These are phyloP conservation scores for Zaprionus kolodkinae DNA, from an alignment of 1,140 invertebrate species.

Conservation along the genomic window DNA sequence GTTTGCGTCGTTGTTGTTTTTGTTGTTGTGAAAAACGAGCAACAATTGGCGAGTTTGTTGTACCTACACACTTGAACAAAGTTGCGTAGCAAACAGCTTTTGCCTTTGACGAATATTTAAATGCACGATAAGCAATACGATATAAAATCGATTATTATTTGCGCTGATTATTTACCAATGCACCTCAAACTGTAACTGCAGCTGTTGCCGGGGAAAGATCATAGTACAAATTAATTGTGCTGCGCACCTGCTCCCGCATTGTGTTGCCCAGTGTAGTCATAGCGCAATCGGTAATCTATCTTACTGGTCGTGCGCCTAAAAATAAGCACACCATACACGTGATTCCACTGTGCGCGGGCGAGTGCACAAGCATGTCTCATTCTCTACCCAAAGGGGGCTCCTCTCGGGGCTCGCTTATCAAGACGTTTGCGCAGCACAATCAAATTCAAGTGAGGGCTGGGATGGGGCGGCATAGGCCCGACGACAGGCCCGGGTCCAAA, in stretches of 20 bases:
- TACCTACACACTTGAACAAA: not conserved
- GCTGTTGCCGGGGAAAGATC: not conserved
- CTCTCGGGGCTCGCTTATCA: constrained; percentile 19
- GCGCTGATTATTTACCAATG: too few relatives aligned
- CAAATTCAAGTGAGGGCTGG: not conserved
- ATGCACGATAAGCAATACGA: too few relatives aligned
- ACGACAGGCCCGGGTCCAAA: constrained; percentile 46
- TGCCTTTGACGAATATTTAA: too few relatives aligned
- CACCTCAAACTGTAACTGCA: not conserved
- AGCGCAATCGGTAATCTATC: constrained; percentile 27
- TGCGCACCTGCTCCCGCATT: too few relatives aligned
- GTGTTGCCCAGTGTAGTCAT: constrained; percentile 15
- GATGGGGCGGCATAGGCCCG: not conserved
- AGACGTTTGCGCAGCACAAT: constrained; percentile 44
- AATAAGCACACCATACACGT: constrained; percentile 47
- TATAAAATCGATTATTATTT: too few relatives aligned
- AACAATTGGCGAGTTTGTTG: not conserved
- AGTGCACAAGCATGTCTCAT: constrained; percentile 4
- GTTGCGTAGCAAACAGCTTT: not conserved
- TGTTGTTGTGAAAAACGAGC: not conserved
- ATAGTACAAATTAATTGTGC: not conserved
- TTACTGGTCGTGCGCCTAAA: constrained; percentile 32
- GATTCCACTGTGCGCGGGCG: constrained; percentile 15
- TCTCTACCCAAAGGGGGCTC: not conserved
- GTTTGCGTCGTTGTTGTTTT: not conserved